Base-by-base conservation (phyloP, 1,140 invertebrate genomes). In the Papilio helenus region DNA sequence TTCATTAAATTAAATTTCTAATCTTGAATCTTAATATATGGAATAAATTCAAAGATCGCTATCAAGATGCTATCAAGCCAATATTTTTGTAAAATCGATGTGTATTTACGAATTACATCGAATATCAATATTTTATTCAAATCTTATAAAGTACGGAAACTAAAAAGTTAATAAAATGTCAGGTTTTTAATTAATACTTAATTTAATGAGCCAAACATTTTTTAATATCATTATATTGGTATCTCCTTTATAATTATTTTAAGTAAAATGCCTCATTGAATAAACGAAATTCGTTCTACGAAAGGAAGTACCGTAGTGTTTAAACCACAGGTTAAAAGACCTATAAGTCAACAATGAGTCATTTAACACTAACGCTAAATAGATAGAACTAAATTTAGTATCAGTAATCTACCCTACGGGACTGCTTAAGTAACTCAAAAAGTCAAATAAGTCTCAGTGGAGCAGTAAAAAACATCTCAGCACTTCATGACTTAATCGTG, bases 41-140 rank as follows among this genome's bases (percentile, higher is more conserved):
- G 5, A 20, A 20, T 58, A 23, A 58, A 20, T 58, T 23, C n/a
- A 0, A 58, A 20, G n/a, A 58, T 58, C 7, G 49, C 73, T 76
- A 76, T 55, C 73, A 39, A n/a, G 20, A 49, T 34, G 34, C 34
- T 34, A 39, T 46, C 44, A 46, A 46, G 10, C 44, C 10, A 46
- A 58, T 44, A 42, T 61, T 58, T 10, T 14, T 42, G 23, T 55
- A 51, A 58, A 20, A 58, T 23, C 55, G 10, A 58, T 39, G 51
- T 23, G 34, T 23, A 76, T 76, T 76, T 76, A 76, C 73, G 51
- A 58, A 61, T 77, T 18, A 42, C 20, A 26, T 61, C 55, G 74
- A n/a, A 77, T 77, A 65, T 77, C 61, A 77, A 55, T 55, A 76
- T 39, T 76, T 76, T 76, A 76, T 76, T 76, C 26, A 58, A 58